These are phyloP conservation scores for Emydoidea blandingii DNA, from an alignment of 2,797 vertebrate species.

Conservation along the genomic window DNA sequence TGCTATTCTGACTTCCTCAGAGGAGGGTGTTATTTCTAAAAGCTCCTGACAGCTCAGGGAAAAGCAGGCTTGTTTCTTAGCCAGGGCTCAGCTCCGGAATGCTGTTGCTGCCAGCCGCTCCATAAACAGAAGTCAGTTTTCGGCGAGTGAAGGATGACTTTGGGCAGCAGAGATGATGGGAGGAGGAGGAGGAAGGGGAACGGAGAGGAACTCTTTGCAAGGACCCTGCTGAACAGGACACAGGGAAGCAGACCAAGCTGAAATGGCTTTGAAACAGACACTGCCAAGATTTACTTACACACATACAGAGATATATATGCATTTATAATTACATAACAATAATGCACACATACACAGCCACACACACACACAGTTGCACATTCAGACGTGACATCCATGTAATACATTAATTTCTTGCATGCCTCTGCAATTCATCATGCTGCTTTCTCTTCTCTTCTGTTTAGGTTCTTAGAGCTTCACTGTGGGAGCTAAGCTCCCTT, in stretches of 20 bases:
- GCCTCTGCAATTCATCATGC: background rate
- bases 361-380: slow-evolving; percentile 63
- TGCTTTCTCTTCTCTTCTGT: slow-evolving; percentile 33
- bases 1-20: slow-evolving; percentile 85
- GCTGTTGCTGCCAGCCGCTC: slow-evolving; percentile 75
- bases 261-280: slow-evolving; percentile 26
- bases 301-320: accelerated
- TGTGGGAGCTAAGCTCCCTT: slow-evolving; percentile 3
- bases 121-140: slow-evolving; percentile 78
- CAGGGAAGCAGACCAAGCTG: slow-evolving; percentile 51
- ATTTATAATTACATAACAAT: slow-evolving; percentile 40
- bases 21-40: slow-evolving; percentile 84
- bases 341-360: background rate
- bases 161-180: slow-evolving; percentile 64
- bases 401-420: slow-evolving; percentile 20
- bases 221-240: slow-evolving; percentile 29
- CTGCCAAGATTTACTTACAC: slow-evolving; percentile 64
- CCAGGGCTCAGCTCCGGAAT: slow-evolving; percentile 68
- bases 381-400: slow-evolving; percentile 64
- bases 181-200: slow-evolving; percentile 54
- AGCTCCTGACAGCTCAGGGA: slow-evolving; percentile 82
- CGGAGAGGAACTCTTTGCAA: slow-evolving; percentile 44
- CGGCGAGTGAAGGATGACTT: slow-evolving; percentile 69
- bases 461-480: slow-evolving; percentile 32
- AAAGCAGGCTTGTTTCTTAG: slow-evolving; percentile 74